phyloP scores from a whole-genome alignment of 2,888 invertebrate genomes.

The Lissocephala sabroskyi region DNA sequence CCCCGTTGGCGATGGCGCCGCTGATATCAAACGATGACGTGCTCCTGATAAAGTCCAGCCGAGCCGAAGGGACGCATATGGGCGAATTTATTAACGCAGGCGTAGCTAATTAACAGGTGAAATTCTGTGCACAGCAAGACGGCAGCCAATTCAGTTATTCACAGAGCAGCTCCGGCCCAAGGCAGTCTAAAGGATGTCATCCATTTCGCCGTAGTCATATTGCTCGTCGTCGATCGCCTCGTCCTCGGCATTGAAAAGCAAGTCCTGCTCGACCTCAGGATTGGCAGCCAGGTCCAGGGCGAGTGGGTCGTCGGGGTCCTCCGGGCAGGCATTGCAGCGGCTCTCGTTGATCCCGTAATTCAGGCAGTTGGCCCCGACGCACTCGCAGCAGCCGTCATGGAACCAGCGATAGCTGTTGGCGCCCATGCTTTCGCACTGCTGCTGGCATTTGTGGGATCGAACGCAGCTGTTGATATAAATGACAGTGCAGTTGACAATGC shows the following conservation, averaged over 20 bases:
- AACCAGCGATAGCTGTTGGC: constrained; percentile 85
- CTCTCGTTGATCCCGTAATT: constrained; percentile 92
- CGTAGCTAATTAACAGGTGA: constrained; percentile 17
- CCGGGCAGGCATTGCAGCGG: constrained; percentile 78
- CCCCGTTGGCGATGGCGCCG: constrained; percentile 20
- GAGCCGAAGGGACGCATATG: no score
- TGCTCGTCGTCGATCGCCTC: constrained; percentile 71
- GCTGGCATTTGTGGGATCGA: constrained; percentile 60
- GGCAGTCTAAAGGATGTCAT: constrained; percentile 21
- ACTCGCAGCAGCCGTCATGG: constrained; percentile 95
- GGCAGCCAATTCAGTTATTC: no score
- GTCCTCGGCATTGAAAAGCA: constrained; percentile 61
- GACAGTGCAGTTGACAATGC: constrained; percentile 62
- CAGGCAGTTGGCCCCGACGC: constrained; percentile 88
- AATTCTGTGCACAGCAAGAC: constrained; percentile 9
- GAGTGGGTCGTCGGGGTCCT: constrained; percentile 62
- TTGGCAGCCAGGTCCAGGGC: constrained; percentile 67
- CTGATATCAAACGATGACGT: constrained; percentile 49
- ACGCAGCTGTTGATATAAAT: constrained; percentile 66
- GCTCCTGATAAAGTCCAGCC: constrained; percentile 40
- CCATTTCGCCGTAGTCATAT: constrained; percentile 76
- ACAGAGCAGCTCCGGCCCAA: background rate
- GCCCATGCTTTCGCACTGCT: constrained; percentile 70
- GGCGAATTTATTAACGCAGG: constrained; percentile 18
- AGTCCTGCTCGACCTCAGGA: constrained; percentile 66